A percentile compares a stretch with the other conserved stretches of the same genome.
Conservation (phyloP, 2,113 vertebrate genomes). For the Neotragus moschatus region DNA sequence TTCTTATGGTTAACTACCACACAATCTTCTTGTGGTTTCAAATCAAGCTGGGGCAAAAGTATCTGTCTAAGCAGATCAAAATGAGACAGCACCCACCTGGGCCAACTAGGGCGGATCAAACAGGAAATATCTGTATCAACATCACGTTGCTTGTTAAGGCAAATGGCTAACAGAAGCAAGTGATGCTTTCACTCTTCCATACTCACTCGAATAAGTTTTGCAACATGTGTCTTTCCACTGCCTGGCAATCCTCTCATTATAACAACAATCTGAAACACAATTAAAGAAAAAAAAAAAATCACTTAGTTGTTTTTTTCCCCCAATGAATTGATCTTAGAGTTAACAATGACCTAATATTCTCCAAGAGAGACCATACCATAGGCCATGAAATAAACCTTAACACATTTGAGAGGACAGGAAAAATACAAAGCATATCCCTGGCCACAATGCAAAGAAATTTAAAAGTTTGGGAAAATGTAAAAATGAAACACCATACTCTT, state of each 20-base stretch:
- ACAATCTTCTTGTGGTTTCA: not conserved
- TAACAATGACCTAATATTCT: not conserved
- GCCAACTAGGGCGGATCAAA: not conserved
- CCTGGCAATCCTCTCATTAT: constrained; percentile 98
- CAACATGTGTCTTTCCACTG: constrained; percentile 98
- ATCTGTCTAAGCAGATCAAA: not conserved
- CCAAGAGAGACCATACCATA: not conserved
- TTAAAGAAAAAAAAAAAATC: not conserved
- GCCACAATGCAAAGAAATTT: not conserved
- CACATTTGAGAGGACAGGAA: not conserved
- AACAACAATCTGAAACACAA: constrained; percentile 93
- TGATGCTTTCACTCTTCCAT: not conserved
- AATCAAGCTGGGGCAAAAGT: constrained; percentile 35
- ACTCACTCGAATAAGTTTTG: constrained; percentile 96
- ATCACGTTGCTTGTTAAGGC: not conserved
- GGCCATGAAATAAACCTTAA: not conserved
- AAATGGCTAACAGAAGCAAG: constrained; percentile 2
- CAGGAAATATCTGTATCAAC: not conserved
- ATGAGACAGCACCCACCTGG: not conserved
- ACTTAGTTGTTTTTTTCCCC: not conserved
- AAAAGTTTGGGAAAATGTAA: not conserved
- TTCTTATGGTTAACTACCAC: not conserved
- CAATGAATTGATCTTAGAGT: not conserved
- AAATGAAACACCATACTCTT: not conserved
- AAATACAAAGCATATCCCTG: not conserved